A percentile compares a stretch with the other conserved stretches of the same genome.
These are phyloP conservation scores for Lypha dubia DNA, from an alignment of 2,888 invertebrate species.

Conservation along the genomic window DNA sequence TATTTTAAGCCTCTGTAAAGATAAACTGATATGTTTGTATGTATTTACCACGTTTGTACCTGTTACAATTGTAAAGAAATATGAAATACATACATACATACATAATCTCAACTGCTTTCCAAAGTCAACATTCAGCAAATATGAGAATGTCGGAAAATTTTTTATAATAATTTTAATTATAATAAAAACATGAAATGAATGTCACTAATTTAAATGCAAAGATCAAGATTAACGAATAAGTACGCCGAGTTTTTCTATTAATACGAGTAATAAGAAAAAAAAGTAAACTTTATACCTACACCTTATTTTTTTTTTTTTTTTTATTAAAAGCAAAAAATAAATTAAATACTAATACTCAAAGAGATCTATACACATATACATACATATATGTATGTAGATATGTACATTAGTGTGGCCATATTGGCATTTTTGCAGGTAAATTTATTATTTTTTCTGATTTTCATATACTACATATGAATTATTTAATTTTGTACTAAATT, in stretches of 20 bases:
- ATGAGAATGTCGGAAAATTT: slow-evolving; percentile 10
- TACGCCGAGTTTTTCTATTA: slow-evolving; percentile 18
- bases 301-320: background rate
- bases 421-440: too few species aligned
- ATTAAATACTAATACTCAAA: background rate
- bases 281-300: background rate
- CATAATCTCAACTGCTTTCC: slow-evolving; percentile 49
- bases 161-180: slow-evolving; percentile 62
- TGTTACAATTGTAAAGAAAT: slow-evolving; percentile 7
- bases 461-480: too few species aligned
- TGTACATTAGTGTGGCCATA: too few species aligned
- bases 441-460: too few species aligned
- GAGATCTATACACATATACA: background rate
- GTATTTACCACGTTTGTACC: slow-evolving; percentile 12
- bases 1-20: slow-evolving; percentile 25
- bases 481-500: too few species aligned
- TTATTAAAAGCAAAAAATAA: background rate
- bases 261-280: slow-evolving; percentile 25
- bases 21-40: background rate
- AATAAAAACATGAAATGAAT: slow-evolving; percentile 50
- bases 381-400: too few species aligned
- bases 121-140: slow-evolving; percentile 50
- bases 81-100: too few species aligned
- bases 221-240: slow-evolving; percentile 64
- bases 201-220: slow-evolving; percentile 66